A percentile compares a stretch with the other conserved stretches of the same genome.
Conservation (phyloP, 2,888 invertebrate species). For the Xiphydria camelus region DNA sequence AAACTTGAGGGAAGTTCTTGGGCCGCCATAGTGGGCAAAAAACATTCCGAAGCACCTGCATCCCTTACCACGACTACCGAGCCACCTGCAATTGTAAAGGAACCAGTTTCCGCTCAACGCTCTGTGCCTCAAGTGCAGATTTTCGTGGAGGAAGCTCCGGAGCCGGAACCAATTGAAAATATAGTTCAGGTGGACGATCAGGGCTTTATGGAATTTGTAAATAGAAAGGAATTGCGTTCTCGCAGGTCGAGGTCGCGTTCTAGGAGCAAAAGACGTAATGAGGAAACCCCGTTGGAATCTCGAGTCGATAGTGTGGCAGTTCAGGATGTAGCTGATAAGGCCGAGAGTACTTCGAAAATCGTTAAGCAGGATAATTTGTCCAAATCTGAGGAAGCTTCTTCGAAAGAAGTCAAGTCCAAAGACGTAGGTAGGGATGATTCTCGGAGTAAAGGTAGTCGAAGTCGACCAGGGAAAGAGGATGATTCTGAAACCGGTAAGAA, state of each 20-base stretch:
- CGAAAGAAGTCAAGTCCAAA: slow-evolving; percentile 1
- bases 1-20: slow-evolving; percentile 29
- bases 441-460: slow-evolving; percentile 5
- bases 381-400: slow-evolving; percentile 1
- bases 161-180: slow-evolving; percentile 44
- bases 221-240: slow-evolving; percentile 56
- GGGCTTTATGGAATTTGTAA: slow-evolving; percentile 60
- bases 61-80: background rate
- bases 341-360: too few species aligned
- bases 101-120: slow-evolving; percentile 16
- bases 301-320: background rate
- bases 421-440: background rate
- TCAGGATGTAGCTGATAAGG: too few species aligned
- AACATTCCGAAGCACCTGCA: slow-evolving; percentile 23
- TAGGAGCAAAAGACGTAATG: slow-evolving; percentile 32
- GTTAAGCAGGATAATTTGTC: slow-evolving; percentile 14
- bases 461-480: slow-evolving; percentile 8
- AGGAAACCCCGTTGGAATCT: slow-evolving; percentile 1
- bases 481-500: background rate
- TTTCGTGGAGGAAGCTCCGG: slow-evolving; percentile 40
- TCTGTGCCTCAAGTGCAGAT: slow-evolving; percentile 39
- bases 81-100: slow-evolving; percentile 7
- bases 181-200: slow-evolving; percentile 51
- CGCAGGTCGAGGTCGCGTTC: slow-evolving; percentile 55
- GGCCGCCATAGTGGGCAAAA: slow-evolving; percentile 44